Percentiles rank a stretch among this genome's conserved stretches.
Evolutionary conservation across 1,140 invertebrate species (phyloP).

Genomic region (Trigoniulus corallinus): DNA sequence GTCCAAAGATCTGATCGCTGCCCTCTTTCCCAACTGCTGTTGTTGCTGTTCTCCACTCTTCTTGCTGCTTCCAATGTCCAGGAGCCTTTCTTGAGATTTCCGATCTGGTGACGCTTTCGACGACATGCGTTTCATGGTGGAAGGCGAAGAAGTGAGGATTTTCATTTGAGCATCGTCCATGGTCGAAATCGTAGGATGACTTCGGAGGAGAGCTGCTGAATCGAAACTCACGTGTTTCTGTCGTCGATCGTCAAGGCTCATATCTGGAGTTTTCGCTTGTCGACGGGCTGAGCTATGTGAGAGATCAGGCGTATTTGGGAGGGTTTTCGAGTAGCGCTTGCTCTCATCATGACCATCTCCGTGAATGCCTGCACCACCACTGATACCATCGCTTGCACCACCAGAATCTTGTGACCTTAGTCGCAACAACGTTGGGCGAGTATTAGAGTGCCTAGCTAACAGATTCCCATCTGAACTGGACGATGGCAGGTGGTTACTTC

Average conservation of each 20-base stretch:
- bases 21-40: not conserved
- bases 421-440: conserved; percentile 13
- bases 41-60: not conserved
- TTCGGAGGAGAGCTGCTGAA: conserved; percentile 13
- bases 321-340: conserved; percentile 2
- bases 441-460: not conserved
- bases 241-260: conserved; percentile 19
- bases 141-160: conserved; percentile 3
- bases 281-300: conserved; percentile 3
- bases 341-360: conserved; percentile 8
- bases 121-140: conserved; percentile 7
- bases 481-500: not conserved
- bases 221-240: conserved; percentile 80
- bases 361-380: not conserved
- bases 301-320: conserved; percentile 3
- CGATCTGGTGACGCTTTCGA: conserved; percentile 18
- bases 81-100: conserved; percentile 49
- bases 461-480: not conserved
- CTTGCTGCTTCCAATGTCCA: conserved; percentile 26
- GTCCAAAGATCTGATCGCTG: conserved; percentile 4
- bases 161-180: not conserved
- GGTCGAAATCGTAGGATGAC: not conserved
- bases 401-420: conserved; percentile 3
- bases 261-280: conserved; percentile 10
- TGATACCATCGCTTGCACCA: conserved; percentile 3